Evolutionary conservation across 2,888 invertebrate species (phyloP).

Genomic region (Stenodera caucasica): DNA sequence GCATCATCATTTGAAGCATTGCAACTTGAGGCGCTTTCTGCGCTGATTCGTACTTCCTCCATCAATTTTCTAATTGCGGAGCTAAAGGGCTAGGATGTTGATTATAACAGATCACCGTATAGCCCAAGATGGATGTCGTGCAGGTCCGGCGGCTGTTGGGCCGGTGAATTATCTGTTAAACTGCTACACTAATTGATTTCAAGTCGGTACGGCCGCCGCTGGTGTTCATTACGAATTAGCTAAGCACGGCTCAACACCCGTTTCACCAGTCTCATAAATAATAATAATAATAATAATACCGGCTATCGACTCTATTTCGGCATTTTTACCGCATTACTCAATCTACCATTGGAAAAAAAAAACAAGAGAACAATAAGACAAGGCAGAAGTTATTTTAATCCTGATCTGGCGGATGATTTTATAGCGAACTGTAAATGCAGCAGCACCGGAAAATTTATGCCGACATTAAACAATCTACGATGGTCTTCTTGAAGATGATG

Average conservation of each 20-base stretch:
- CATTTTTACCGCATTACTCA: neutral
- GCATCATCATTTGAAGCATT: neutral
- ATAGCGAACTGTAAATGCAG: slow-evolving; percentile 11
- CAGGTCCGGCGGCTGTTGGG: slow-evolving; percentile 27
- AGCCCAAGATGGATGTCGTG: slow-evolving; percentile 10
- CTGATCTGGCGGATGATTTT: neutral
- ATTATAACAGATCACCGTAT: slow-evolving; percentile 22
- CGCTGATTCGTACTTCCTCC: neutral
- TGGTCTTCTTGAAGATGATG: neutral
- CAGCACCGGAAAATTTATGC: slow-evolving; percentile 26
- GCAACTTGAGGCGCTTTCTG: neutral
- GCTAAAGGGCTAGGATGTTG: neutral
- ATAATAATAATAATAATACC: slow-evolving; percentile 25
- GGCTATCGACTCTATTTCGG: neutral
- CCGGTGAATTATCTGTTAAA: slow-evolving; percentile 35
- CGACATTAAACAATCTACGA: slow-evolving; percentile 16
- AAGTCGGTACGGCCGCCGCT: slow-evolving; percentile 28
- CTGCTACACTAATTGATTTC: slow-evolving; percentile 34
- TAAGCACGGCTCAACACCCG: slow-evolving; percentile 33
- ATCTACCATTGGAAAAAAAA: neutral
- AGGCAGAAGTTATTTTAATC: neutral
- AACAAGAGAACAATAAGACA: neutral
- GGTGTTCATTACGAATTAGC: slow-evolving; percentile 36
- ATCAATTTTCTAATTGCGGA: neutral
- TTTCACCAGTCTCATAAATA: slow-evolving; percentile 28